A percentile compares a stretch with the other conserved stretches of the same genome.
Conservation (phyloP, 1,140 invertebrate species). For the Aethina tumida region DNA sequence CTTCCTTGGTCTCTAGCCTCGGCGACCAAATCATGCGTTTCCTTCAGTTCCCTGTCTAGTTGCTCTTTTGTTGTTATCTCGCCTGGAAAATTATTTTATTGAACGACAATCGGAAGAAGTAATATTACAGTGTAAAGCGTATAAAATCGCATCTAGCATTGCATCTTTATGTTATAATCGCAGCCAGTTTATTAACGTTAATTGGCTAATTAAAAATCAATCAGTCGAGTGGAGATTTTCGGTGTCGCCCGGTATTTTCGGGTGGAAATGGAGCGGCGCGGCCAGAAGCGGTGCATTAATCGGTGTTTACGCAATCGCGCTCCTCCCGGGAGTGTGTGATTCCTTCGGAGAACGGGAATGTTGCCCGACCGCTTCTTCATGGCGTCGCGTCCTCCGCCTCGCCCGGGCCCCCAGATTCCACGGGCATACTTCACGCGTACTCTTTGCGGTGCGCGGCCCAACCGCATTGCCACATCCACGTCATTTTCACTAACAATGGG, state of each 20-base stretch:
- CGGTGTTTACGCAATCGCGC: conserved; percentile 2
- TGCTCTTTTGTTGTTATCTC: conserved; percentile 71
- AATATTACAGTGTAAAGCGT: too few species aligned
- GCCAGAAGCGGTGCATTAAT: background rate
- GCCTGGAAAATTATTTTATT: conserved; percentile 46
- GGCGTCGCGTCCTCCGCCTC: conserved; percentile 16
- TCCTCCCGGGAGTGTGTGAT: conserved; percentile 12
- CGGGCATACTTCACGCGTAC: conserved; percentile 20
- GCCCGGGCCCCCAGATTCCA: conserved; percentile 18
- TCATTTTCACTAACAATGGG: too few species aligned
- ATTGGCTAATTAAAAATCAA: conserved; percentile 1
- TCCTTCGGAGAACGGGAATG: conserved; percentile 20
- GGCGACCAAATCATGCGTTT: conserved; percentile 69
- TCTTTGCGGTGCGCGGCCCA: too few species aligned
- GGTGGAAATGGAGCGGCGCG: background rate
- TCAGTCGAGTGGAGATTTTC: background rate
- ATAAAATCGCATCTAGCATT: too few species aligned
- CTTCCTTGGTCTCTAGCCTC: conserved; percentile 79
- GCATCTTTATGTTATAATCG: too few species aligned
- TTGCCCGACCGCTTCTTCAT: conserved; percentile 21
- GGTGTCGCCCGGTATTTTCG: too few species aligned
- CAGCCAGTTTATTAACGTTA: too few species aligned
- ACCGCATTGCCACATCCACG: too few species aligned
- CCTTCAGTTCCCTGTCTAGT: conserved; percentile 73
- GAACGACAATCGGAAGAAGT: too few species aligned